Evolutionary conservation across 2,888 invertebrate species (phyloP), one percentile per base, ranked within the genome.

Genomic region (Graphium colonna): DNA sequence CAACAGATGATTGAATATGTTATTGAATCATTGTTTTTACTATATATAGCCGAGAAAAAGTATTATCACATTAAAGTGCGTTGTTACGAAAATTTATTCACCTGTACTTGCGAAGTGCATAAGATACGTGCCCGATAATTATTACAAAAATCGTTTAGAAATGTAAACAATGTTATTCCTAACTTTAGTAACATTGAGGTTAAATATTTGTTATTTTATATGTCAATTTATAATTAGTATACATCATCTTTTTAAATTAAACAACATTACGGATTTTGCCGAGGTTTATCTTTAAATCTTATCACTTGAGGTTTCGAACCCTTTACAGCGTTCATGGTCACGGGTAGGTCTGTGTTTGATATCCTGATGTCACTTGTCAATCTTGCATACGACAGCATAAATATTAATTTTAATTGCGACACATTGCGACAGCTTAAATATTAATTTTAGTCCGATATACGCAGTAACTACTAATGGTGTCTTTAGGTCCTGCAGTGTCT

Each of bases 101-200:
- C 16, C 26, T 21, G 33, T 39, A 16, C 10, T 40, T 44, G 7
- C 33, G 40, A n/a, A n/a, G 36, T 44, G 13, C 9, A 26, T 17
- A 41, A 26, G 36, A 52, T 48, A 47, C 52, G 52, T 53, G 52
- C 42, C 47, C 28, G 52, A 53, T 53, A 36, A 44, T 21, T 42
- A 39, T 33, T 36, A 10, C 9, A n/a, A 2, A 33, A 33, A 33
- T 33, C 9, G 3, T 7, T 33, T 5, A n/a, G 33, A 33, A 33
- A 33, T 33, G 28, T 7, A 7, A 28, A 8, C 4, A 7, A 8
- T 28, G 8, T 28, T 4, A 7, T 7, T 7, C 4, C 4, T 28
- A 7, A 28, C 4, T 8, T 28, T 28, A 28, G 8, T 8, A 7
- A 28, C 4, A 8, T 28, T 4, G 28, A 28, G 5, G 8, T 28